Evolutionary conservation across 2,888 invertebrate genomes (phyloP).

Genomic region (Mechanitis messenoides): DNA sequence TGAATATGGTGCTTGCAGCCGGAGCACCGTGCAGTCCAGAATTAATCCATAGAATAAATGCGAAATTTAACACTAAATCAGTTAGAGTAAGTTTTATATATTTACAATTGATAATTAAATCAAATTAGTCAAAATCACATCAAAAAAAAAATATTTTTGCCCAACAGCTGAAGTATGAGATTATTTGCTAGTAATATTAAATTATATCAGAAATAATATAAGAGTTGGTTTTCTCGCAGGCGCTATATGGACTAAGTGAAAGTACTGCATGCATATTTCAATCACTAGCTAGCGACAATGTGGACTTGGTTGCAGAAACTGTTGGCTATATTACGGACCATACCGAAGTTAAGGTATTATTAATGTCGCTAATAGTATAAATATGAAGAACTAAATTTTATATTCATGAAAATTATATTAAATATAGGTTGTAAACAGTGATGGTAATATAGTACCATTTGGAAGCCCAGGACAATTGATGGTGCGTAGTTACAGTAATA

Average conservation of each 20-base stretch:
- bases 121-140: no score
- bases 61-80: slow-evolving; percentile 63
- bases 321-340: slow-evolving; percentile 79
- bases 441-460: slow-evolving; percentile 80
- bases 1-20: slow-evolving; percentile 79
- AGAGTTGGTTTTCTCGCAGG: slow-evolving; percentile 48
- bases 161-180: no score
- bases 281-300: slow-evolving; percentile 68
- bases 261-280: slow-evolving; percentile 77
- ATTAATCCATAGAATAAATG: slow-evolving; percentile 74
- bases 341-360: slow-evolving; percentile 74
- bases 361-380: background rate
- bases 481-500: slow-evolving; percentile 84
- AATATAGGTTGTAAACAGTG: slow-evolving; percentile 78
- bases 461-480: slow-evolving; percentile 86
- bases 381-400: background rate
- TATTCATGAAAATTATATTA: slow-evolving; percentile 1
- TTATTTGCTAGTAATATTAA: no score
- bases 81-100: slow-evolving; percentile 46
- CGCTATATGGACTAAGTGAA: slow-evolving; percentile 80
- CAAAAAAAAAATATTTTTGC: no score
- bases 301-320: slow-evolving; percentile 69
- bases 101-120: no score
- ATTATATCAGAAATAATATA: no score
- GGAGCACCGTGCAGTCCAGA: slow-evolving; percentile 86